phyloP scores from a whole-genome alignment of 2,888 invertebrate genomes.

The Phlogophora meticulosa region DNA sequence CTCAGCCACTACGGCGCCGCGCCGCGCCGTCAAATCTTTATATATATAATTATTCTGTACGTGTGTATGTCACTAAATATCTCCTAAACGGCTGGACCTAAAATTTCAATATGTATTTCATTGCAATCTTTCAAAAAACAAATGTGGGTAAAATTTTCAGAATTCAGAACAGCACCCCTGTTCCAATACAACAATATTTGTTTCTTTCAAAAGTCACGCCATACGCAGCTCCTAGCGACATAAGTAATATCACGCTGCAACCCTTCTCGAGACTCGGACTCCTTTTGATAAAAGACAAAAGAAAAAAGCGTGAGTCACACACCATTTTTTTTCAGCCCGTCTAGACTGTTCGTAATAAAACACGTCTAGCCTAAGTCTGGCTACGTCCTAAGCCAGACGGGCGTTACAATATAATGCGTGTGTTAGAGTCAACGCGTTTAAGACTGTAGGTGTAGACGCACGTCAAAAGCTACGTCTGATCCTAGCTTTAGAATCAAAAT shows the following conservation, averaged over 20 bases:
- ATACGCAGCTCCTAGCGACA: not conserved
- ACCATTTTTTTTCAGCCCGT: conserved; percentile 35
- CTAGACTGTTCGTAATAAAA: conserved; percentile 46
- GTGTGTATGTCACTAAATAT: too few species aligned
- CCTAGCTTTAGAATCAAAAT: conserved; percentile 7
- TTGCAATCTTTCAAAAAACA: too few species aligned
- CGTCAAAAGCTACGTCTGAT: conserved; percentile 19
- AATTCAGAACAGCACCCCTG: not conserved
- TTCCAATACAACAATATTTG: not conserved
- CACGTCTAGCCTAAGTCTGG: conserved; percentile 48
- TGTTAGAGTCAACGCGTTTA: conserved; percentile 26
- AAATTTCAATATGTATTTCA: too few species aligned
- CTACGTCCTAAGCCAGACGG: conserved; percentile 15
- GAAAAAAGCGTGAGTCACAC: conserved; percentile 23
- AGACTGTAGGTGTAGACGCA: conserved; percentile 1
- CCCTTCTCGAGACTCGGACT: conserved; percentile 18
- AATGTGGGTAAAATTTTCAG: too few species aligned
- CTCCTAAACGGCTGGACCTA: too few species aligned
- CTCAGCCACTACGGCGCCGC: too few species aligned
- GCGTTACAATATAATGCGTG: conserved; percentile 22
- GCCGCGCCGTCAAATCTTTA: too few species aligned
- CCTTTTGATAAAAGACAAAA: conserved; percentile 35
- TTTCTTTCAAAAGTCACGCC: not conserved
- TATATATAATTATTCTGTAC: too few species aligned
- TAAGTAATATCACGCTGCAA: conserved; percentile 21